Evolutionary conservation across 2,113 vertebrate genomes (phyloP), one percentile per base, ranked within the genome.

Genomic region (Apteryx mantelli): DNA sequence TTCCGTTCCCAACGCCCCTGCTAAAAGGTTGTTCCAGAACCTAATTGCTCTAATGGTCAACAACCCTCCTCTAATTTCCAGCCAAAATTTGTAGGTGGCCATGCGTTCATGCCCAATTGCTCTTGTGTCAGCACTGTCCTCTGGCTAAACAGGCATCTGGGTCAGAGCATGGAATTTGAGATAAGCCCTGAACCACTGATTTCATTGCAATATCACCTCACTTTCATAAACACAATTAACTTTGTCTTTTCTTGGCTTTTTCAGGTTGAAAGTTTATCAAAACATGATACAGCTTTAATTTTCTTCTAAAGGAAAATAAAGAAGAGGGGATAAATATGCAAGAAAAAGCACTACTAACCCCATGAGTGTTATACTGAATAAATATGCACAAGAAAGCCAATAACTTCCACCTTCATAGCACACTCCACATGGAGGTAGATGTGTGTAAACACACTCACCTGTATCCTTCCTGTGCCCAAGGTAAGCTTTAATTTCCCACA

Each of bases 401-500:
- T 71, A 78, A 69, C 56, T 82, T 82, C 83, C 65, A 15, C 64
- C 32, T 77, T 90, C 30, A 36, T 1, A 58, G 50, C 1, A 4
- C 36, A 28, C 15, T 40, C 20, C 3, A 7, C 20, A 50, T 9
- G 30, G 61, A 77, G 6, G 76, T 86, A 24, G 4, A 44, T 63
- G 44, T 63, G 32, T 69, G 44, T 44, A 34, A 69, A 44, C 17
- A 26, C 22, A 20, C 6, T 26, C 10, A 7, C 50, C 15, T 48
- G 32, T 48, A 32, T 46, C 75, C 79, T 78, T 93, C 48, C 38
- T n/a, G 8, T 56, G 61, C 86, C 56, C 52, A 68, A 58, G 69
- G 64, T 71, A 78, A 83, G 48, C 75, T 82, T 92, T 64, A 19
- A 89, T 85, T 94, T 86, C 52, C 77, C 85, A 26, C n/a, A 84